A percentile compares a stretch with the other conserved stretches of the same genome.
Conservation (phyloP, 1,140 invertebrate species). For the silkworm (Bombyx mori) region DNA sequence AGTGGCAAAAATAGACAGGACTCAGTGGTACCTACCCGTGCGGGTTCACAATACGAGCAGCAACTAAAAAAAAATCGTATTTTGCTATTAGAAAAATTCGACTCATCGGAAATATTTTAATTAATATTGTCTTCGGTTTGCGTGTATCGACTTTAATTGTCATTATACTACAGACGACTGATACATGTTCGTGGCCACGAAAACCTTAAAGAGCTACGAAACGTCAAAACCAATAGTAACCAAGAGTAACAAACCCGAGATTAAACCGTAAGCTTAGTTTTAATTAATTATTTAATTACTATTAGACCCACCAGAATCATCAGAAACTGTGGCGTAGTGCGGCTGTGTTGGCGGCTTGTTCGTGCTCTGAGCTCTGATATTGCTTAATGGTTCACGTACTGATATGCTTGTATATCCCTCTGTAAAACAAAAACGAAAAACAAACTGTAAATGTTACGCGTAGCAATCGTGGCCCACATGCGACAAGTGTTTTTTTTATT, state of each 20-base stretch:
- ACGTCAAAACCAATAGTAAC: neutral
- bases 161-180: neutral
- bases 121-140: too few relatives aligned
- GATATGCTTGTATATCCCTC: conserved; percentile 93
- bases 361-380: conserved; percentile 63
- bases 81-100: too few relatives aligned
- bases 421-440: conserved; percentile 48
- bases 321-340: conserved; percentile 87
- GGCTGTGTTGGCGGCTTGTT: conserved; percentile 53
- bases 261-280: too few relatives aligned
- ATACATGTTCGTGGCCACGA: neutral
- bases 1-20: too few relatives aligned
- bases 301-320: conserved; percentile 80
- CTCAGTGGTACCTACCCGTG: too few relatives aligned
- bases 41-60: too few relatives aligned
- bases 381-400: conserved; percentile 85
- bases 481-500: too few relatives aligned
- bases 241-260: neutral
- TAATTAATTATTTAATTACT: neutral
- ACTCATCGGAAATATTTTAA: too few relatives aligned
- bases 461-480: neutral
- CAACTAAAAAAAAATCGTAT: too few relatives aligned
- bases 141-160: too few relatives aligned
- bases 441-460: neutral
- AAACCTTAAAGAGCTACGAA: neutral